These are phyloP conservation scores for Anas flavirostris DNA, from an alignment of 2,797 vertebrate genomes.

Conservation along the genomic window DNA sequence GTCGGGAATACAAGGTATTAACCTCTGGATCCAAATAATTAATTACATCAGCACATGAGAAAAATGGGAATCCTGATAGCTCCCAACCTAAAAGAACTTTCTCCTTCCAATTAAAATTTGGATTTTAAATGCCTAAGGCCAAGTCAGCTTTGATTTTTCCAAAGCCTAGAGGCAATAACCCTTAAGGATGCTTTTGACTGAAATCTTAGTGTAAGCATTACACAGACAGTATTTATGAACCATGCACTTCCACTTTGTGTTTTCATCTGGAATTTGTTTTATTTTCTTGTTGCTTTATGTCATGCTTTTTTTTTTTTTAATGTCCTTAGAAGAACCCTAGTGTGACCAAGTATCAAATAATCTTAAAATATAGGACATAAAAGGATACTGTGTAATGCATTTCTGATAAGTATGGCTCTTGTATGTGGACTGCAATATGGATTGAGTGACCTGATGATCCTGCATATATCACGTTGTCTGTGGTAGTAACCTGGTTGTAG, in stretches of 20 bases:
- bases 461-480: neutral
- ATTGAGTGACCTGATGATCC: neutral
- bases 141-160: neutral
- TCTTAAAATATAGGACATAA: neutral
- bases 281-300: neutral
- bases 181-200: neutral
- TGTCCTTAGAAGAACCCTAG: neutral
- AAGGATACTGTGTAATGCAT: neutral
- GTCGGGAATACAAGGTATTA: neutral
- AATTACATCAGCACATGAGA: neutral
- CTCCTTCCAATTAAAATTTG: neutral
- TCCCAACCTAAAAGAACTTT: neutral
- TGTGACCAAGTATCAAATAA: neutral
- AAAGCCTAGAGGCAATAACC: neutral
- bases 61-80: neutral
- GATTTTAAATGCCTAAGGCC: neutral
- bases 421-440: neutral
- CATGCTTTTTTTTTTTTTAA: neutral
- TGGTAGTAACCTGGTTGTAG: neutral
- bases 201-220: neutral
- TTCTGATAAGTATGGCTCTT: neutral
- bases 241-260: accelerated
- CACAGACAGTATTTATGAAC: neutral
- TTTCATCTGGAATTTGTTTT: neutral
- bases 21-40: neutral